A percentile compares a stretch with the other conserved stretches of the same genome.
These are phyloP conservation scores for Cossypha niveicapilla DNA, from an alignment of 2,797 vertebrate genomes.

Conservation along the genomic window DNA sequence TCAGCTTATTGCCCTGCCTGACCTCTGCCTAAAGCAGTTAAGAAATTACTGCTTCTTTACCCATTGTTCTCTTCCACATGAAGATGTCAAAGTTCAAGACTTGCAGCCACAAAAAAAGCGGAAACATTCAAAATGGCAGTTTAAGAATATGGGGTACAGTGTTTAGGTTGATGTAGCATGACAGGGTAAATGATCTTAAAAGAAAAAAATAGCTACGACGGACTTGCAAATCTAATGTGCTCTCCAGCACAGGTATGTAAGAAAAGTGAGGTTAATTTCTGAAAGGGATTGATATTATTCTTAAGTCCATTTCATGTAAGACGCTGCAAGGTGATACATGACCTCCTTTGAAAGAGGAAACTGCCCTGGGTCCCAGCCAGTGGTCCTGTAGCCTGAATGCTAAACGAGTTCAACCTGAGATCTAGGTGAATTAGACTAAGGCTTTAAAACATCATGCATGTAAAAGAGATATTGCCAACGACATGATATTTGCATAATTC, in stretches of 20 bases:
- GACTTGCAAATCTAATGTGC: not conserved
- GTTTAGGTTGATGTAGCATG: not conserved
- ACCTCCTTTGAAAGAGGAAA: not conserved
- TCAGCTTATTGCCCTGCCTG: constrained; percentile 49
- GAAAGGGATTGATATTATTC: not conserved
- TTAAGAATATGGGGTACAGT: not conserved
- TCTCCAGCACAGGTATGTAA: not conserved
- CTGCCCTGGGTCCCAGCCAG: not conserved
- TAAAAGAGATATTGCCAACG: not conserved
- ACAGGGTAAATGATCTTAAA: not conserved
- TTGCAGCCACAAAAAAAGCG: not conserved
- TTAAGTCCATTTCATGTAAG: not conserved
- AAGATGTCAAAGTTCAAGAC: constrained; percentile 52
- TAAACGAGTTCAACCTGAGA: not conserved
- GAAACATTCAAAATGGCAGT: not conserved
- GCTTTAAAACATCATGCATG: not conserved
- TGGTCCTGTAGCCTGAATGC: not conserved
- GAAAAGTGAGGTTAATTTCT: not conserved
- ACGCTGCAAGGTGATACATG: not conserved
- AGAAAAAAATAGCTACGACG: not conserved
- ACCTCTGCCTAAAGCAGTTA: constrained; percentile 54
- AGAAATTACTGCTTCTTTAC: constrained; percentile 40
- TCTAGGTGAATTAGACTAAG: not conserved
- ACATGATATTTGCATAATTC: not conserved
- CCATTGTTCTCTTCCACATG: not conserved